These are phyloP conservation scores for Steinernema khuongi DNA, from an alignment of 1,140 invertebrate genomes.

Conservation along the genomic window DNA sequence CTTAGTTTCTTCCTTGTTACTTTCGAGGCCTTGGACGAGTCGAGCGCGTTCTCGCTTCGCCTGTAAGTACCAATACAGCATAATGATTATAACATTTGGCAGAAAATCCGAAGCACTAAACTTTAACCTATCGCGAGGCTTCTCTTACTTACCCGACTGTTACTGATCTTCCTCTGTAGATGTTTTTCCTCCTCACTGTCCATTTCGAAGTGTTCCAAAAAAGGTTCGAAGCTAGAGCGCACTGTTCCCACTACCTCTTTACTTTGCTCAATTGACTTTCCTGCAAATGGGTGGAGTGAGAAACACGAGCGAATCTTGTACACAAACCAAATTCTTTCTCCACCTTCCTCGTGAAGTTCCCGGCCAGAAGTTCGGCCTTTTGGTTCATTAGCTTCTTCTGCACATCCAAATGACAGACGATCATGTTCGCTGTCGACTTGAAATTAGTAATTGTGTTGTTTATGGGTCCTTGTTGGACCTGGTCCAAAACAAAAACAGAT, in stretches of 20 bases:
- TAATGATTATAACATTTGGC: constrained; percentile 14
- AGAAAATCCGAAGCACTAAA: not conserved
- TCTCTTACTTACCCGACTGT: not conserved
- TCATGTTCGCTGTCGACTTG: constrained; percentile 34
- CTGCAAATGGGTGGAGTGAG: constrained; percentile 9
- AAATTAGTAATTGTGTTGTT: constrained; percentile 38
- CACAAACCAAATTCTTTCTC: constrained; percentile 40
- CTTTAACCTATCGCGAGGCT: not conserved
- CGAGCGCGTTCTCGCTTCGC: no score
- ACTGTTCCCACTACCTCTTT: constrained; percentile 21
- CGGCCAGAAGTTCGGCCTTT: constrained; percentile 26
- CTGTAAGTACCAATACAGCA: not conserved
- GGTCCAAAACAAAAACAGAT: constrained; percentile 35
- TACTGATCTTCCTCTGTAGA: constrained; percentile 29
- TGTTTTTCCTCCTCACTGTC: constrained; percentile 36
- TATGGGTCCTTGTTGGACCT: constrained; percentile 31
- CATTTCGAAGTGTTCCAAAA: constrained; percentile 26
- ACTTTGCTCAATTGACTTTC: not conserved
- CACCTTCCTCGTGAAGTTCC: constrained; percentile 36
- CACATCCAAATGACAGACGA: constrained; percentile 40
- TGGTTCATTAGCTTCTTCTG: constrained; percentile 31
- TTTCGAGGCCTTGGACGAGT: not conserved
- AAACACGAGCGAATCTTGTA: not conserved
- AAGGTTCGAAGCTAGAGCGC: constrained; percentile 33
- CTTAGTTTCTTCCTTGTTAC: not conserved